Evolutionary conservation across 2,113 vertebrate species (phyloP).

Genomic region (Onychorhynchus coronatus): DNA sequence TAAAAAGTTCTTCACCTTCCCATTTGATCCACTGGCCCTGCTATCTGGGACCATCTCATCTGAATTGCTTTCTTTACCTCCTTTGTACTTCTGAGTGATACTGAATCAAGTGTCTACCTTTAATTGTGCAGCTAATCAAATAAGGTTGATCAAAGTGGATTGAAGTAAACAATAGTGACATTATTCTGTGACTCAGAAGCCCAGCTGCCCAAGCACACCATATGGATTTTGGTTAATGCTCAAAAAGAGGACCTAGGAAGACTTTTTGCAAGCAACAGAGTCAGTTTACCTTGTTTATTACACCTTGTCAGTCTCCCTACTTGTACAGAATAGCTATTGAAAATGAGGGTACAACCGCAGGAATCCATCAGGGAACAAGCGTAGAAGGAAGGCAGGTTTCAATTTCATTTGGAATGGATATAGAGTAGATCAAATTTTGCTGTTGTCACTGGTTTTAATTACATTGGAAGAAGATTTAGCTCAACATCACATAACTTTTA

Average conservation of each 20-base stretch:
- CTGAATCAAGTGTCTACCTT: background rate
- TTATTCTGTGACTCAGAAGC: constrained; percentile 5
- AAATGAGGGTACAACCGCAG: background rate
- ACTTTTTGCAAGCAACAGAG: background rate
- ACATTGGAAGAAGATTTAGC: background rate
- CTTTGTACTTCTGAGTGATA: background rate
- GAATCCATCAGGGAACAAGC: background rate
- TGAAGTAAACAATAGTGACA: constrained; percentile 26
- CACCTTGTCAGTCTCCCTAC: background rate
- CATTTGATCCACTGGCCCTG: constrained; percentile 1
- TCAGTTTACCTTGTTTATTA: background rate
- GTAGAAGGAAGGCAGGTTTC: background rate
- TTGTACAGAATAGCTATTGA: background rate
- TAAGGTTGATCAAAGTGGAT: background rate
- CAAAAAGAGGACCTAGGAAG: background rate
- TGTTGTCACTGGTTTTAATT: background rate
- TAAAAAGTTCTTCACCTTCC: constrained; percentile 34
- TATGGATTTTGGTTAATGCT: background rate
- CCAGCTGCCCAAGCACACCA: background rate
- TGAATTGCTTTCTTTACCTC: background rate
- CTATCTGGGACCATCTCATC: constrained; percentile 26
- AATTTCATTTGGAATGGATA: background rate
- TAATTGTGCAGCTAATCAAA: background rate
- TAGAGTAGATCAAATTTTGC: background rate
- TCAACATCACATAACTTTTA: background rate